phyloP scores from a whole-genome alignment of 2,797 vertebrate genomes.

The Gadopsis marmoratus region DNA sequence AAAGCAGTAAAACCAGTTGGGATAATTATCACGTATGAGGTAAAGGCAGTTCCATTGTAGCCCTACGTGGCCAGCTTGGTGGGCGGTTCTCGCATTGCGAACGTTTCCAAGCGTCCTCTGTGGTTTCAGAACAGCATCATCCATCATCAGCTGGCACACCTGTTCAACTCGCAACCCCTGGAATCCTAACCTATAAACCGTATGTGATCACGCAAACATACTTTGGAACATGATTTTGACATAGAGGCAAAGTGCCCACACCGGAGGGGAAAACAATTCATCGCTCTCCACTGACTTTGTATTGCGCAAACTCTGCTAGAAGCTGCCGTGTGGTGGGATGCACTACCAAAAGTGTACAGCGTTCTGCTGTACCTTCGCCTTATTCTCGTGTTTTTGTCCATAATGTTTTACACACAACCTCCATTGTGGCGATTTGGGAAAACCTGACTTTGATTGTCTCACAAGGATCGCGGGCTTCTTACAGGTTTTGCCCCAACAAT shows the following conservation, averaged over 20 bases:
- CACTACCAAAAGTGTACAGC: too few species aligned
- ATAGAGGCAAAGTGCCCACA: too few species aligned
- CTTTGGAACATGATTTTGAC: constrained; percentile 9
- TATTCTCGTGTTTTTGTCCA: neutral
- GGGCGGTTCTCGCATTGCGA: constrained; percentile 29
- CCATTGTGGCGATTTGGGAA: neutral
- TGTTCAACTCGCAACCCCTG: constrained; percentile 1
- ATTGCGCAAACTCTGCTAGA: too few species aligned
- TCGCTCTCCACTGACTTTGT: too few species aligned
- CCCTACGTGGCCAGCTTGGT: neutral
- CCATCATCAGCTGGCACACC: constrained; percentile 47
- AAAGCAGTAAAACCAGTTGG: constrained; percentile 53
- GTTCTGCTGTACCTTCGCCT: too few species aligned
- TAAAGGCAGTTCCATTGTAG: neutral
- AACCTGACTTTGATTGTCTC: neutral
- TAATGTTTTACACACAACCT: neutral
- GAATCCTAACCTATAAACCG: neutral
- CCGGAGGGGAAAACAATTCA: too few species aligned
- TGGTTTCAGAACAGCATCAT: constrained; percentile 1
- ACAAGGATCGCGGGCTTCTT: neutral
- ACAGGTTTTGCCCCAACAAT: neutral
- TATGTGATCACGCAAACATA: neutral
- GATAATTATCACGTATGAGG: constrained; percentile 23
- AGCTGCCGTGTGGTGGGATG: too few species aligned
- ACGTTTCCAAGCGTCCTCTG: neutral